Base-by-base conservation (phyloP, 2,888 invertebrate species). In the Trissoscelio sp. region DNA sequence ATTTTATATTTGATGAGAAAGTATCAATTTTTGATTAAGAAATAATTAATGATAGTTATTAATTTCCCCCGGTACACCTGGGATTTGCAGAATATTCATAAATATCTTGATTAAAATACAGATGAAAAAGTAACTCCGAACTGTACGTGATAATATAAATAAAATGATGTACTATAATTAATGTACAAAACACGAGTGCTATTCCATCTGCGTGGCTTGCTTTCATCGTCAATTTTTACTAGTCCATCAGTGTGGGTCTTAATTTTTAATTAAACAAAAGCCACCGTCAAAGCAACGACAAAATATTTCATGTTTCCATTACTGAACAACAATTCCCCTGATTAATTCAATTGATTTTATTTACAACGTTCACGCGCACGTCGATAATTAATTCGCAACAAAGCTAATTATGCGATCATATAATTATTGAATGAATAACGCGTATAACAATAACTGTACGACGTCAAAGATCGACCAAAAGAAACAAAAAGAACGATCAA, bases 321-420 rank as follows among this genome's bases (percentile, higher is more conserved):
- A 34, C 20, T 3, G n/a, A n/a, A 3, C 34, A 16, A 24, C 28
- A 51, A n/a, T 44, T 28, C 11, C 18, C 11, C 1, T 37, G 12
- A 39, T 72, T 58, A 51, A 72, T 72, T 60, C 9, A 9, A 70
- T 58, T 12, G 58, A 57, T 58, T 58, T 70, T 58, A 48, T 58
- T 70, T 69, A 46, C 57, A 53, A 39, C 66, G 24, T 5, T 28
- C 4, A 5, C 2, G 5, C 6, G 14, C 20, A 24, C 16, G 48
- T 20, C 16, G 18, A 18, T 7, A 46, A 70, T 58, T 58, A 58
- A 46, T 37, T 70, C 11, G 20, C n/a, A 57, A 34, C 14, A 67
- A 67, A 67, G 53, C 24, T 67, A 67, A 67, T 55, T 55, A 67
- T 22, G 51, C 39, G 53, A 16, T 66, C 28, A 39, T 66, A 44